phyloP scores from a whole-genome alignment of 1,140 invertebrate genomes.

The Ceratosolen fusciceps region DNA sequence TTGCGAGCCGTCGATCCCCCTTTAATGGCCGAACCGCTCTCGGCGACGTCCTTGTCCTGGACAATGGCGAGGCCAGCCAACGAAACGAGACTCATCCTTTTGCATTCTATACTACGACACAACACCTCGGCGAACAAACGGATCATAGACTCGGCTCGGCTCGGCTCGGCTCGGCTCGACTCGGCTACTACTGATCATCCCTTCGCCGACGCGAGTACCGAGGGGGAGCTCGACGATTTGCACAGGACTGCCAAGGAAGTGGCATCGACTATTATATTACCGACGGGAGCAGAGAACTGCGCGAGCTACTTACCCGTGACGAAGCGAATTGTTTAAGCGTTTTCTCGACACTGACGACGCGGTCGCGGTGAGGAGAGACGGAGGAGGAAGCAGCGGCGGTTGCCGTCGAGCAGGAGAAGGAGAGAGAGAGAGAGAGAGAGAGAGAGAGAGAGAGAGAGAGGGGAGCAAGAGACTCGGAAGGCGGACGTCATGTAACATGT shows the following conservation, averaged over 20 bases:
- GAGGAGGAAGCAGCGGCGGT: slow-evolving; percentile 20
- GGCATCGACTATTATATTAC: slow-evolving; percentile 23
- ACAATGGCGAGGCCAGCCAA: no score
- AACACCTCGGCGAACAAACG: no score
- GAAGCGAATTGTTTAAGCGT: slow-evolving; percentile 47
- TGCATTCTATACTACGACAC: no score
- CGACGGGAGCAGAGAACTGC: slow-evolving; percentile 51
- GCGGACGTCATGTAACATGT: slow-evolving; percentile 45
- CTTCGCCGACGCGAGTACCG: not conserved
- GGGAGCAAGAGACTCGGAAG: slow-evolving; percentile 18
- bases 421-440: slow-evolving; percentile 13
- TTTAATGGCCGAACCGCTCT: no score
- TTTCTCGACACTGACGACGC: slow-evolving; percentile 52
- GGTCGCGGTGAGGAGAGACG: slow-evolving; percentile 30
- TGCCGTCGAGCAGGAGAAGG: slow-evolving; percentile 22
- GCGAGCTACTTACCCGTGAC: slow-evolving; percentile 59
- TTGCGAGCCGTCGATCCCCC: no score
- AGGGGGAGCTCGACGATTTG: not conserved
- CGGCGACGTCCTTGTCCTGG: not conserved
- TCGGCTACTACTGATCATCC: not conserved
- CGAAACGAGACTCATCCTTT: no score
- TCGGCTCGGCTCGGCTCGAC: no score
- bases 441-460: slow-evolving; percentile 29
- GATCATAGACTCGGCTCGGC: no score
- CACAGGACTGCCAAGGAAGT: slow-evolving; percentile 22